Conservation (phyloP, 64 coral and sea anemone species). For the Pocillopora damicornis region DNA sequence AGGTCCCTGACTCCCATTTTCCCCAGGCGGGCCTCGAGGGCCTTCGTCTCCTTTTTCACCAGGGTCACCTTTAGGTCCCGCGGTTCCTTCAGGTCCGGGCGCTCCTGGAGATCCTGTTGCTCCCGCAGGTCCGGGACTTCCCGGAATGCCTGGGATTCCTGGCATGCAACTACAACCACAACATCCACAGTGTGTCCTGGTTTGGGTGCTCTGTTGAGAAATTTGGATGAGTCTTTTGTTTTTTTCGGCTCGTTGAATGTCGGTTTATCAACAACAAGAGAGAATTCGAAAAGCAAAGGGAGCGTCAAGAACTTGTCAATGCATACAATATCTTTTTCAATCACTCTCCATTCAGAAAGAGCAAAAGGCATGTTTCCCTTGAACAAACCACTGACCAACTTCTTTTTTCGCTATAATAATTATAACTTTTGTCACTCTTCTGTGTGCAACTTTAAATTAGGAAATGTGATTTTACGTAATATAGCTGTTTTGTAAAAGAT, state of each 20-base stretch:
- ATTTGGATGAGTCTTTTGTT: neutral
- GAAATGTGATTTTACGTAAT: too few relatives aligned
- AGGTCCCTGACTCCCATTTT: neutral
- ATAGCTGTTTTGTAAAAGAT: too few relatives aligned
- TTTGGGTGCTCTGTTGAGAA: neutral
- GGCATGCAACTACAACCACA: neutral
- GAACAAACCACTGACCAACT: too few relatives aligned
- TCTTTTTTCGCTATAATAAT: too few relatives aligned
- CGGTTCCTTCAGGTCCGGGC: neutral
- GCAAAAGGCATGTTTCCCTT: too few relatives aligned
- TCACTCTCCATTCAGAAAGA: too few relatives aligned
- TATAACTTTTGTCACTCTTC: too few relatives aligned
- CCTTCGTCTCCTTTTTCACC: neutral
- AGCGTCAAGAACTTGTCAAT: too few relatives aligned
- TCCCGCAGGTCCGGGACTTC: neutral
- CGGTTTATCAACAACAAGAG: too few relatives aligned
- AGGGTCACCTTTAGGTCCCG: neutral
- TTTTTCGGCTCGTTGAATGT: neutral
- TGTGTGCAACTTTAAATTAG: too few relatives aligned
- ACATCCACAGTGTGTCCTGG: neutral
- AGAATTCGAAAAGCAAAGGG: too few relatives aligned
- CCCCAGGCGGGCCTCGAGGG: neutral
- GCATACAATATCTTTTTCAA: too few relatives aligned
- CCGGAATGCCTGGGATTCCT: slow-evolving; percentile 16
- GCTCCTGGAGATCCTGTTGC: neutral